Conservation (phyloP, 2,113 vertebrate species). For the Ornithorhynchus anatinus region DNA sequence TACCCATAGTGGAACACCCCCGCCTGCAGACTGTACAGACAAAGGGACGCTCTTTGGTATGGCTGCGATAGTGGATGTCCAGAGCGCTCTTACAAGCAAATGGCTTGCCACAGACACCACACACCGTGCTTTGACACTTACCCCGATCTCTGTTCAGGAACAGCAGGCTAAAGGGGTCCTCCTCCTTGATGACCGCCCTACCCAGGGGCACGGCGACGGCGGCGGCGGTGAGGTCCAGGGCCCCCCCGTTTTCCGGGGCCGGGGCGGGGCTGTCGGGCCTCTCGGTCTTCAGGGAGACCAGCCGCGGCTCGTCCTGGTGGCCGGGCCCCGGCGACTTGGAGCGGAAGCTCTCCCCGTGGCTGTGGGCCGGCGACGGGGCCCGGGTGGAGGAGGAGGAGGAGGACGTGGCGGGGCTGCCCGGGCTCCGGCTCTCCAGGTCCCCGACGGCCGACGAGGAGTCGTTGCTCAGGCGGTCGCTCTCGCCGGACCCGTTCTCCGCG, state of each 20-base stretch:
- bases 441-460: constrained; percentile 86
- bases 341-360: constrained; percentile 86
- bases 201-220: constrained; percentile 85
- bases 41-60: constrained; percentile 83
- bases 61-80: constrained; percentile 80
- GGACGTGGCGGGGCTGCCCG: constrained; percentile 92
- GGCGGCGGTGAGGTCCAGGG: constrained; percentile 93
- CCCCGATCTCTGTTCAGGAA: constrained; percentile 96
- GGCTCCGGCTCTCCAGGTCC: constrained; percentile 90
- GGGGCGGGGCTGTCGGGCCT: constrained; percentile 89
- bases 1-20: constrained; percentile 83
- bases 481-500: constrained; percentile 84
- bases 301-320: constrained; percentile 81
- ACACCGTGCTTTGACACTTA: constrained; percentile 79
- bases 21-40: constrained; percentile 80
- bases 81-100: constrained; percentile 81
- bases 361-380: constrained; percentile 87
- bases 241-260: constrained; percentile 83
- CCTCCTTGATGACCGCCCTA: constrained; percentile 91
- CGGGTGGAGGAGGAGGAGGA: constrained; percentile 93
- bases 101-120: constrained; percentile 80
- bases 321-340: constrained; percentile 87
- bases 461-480: constrained; percentile 88
- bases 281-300: constrained; percentile 91
- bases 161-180: constrained; percentile 94